A percentile compares a stretch with the other conserved stretches of the same genome.
Evolutionary conservation across 2,113 vertebrate species (phyloP).

Genomic region (Neomonachus schauinslandi): DNA sequence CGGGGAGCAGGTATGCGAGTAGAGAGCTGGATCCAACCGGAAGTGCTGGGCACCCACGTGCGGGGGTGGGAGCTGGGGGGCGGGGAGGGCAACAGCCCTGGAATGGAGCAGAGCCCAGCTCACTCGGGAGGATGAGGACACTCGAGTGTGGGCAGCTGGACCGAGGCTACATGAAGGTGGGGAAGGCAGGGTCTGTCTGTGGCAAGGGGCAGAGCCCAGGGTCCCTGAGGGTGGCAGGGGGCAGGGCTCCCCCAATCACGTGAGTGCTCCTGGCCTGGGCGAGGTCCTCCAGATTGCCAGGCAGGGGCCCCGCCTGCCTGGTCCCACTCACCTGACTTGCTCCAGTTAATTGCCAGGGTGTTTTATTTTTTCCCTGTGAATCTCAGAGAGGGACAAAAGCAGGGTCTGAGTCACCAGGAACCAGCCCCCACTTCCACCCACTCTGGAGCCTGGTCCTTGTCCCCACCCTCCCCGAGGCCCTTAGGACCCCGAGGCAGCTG

Average conservation of each 20-base stretch:
- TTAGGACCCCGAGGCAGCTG: not conserved
- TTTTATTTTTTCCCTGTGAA: conserved; percentile 14
- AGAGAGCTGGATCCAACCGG: not conserved
- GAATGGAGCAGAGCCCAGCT: conserved; percentile 41
- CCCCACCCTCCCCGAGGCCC: conserved; percentile 60
- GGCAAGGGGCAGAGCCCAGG: not conserved
- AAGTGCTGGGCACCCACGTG: not conserved
- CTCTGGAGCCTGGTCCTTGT: not conserved
- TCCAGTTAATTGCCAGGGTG: not conserved
- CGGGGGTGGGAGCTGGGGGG: not conserved
- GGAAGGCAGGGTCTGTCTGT: not conserved
- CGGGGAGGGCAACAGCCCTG: not conserved
- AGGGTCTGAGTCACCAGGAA: conserved; percentile 72
- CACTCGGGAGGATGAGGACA: not conserved
- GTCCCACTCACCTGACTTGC: conserved; percentile 41
- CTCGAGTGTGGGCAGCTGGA: not conserved
- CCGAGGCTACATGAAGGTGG: not conserved
- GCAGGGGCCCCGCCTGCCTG: conserved; percentile 4
- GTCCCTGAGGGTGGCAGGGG: not conserved
- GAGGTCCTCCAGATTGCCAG: not conserved
- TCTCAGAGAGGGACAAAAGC: conserved; percentile 67
- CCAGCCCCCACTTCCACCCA: not conserved
- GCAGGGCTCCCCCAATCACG: not conserved
- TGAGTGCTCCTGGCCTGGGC: not conserved
- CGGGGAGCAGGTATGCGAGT: not conserved